Conservation (phyloP, 2,888 invertebrate species). For the Dendrolimus pini region DNA sequence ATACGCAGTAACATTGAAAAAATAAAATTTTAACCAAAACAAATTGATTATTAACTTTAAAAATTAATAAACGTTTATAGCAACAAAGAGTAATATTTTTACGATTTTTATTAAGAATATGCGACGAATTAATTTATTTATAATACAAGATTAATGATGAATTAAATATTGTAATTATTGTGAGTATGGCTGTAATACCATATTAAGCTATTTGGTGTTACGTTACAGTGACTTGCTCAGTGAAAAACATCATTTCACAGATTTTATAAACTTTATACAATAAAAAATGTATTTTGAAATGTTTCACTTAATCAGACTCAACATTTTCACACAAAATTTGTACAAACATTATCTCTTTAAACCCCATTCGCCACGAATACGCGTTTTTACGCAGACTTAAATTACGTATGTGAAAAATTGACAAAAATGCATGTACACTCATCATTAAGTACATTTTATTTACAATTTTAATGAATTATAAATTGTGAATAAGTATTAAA, state of each 20-base stretch:
- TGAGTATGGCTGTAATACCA: constrained; percentile 33
- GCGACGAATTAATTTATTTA: constrained; percentile 3
- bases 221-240: constrained; percentile 56
- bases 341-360: constrained; percentile 59
- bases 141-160: background rate
- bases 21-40: constrained; percentile 12
- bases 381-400: constrained; percentile 32
- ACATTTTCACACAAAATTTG: constrained; percentile 58
- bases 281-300: constrained; percentile 44
- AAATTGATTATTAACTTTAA: background rate
- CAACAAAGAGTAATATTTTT: constrained; percentile 4
- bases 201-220: constrained; percentile 70
- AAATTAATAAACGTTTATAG: background rate
- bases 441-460: constrained; percentile 33
- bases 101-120: constrained; percentile 4
- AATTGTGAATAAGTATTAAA: constrained; percentile 32
- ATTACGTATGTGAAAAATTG: constrained; percentile 69
- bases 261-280: constrained; percentile 41
- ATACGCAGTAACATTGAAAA: constrained; percentile 8
- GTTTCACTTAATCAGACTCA: constrained; percentile 61
- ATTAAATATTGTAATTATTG: constrained; percentile 20
- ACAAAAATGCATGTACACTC: constrained; percentile 35
- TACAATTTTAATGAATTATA: constrained; percentile 30
- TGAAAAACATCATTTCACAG: constrained; percentile 36
- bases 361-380: constrained; percentile 30